Conservation (phyloP, 2,888 invertebrate genomes). For the Parapristionchus giblindavisi region DNA sequence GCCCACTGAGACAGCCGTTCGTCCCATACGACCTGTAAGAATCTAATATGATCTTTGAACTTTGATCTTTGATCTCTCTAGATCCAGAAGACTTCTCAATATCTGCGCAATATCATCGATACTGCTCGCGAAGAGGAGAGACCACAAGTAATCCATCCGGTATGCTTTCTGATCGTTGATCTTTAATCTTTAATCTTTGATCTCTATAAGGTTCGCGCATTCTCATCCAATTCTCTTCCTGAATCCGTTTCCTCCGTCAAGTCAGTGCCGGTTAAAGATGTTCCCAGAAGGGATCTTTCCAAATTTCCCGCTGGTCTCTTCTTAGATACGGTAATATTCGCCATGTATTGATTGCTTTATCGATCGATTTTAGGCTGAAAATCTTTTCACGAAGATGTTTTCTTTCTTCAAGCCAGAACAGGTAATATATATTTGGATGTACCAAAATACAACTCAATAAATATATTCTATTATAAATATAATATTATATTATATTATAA, state of each 20-base stretch:
- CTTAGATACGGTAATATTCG: constrained; percentile 23
- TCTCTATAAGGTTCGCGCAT: constrained; percentile 11
- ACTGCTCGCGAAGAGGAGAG: not conserved
- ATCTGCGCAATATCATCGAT: constrained; percentile 16
- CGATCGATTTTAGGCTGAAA: constrained; percentile 29
- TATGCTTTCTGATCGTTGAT: not conserved
- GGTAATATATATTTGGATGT: not conserved
- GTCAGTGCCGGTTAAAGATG: too few relatives aligned
- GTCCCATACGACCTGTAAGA: constrained; percentile 23
- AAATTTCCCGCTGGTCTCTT: not conserved
- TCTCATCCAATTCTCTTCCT: constrained; percentile 19
- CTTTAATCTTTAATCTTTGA: not conserved
- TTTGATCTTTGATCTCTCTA: constrained; percentile 19
- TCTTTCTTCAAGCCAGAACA: constrained; percentile 17
- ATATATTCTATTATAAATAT: not conserved
- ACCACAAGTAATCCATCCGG: not conserved
- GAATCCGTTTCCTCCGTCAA: constrained; percentile 4
- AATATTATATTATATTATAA: not conserved
- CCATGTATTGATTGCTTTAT: not conserved
- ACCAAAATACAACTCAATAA: not conserved
- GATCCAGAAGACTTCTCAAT: not conserved
- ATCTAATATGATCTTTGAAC: not conserved
- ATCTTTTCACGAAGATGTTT: constrained; percentile 38
- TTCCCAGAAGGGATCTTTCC: not conserved
- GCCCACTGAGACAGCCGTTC: not conserved